phyloP scores from a whole-genome alignment of 1,140 invertebrate species.

The Heliothis subflexa region DNA sequence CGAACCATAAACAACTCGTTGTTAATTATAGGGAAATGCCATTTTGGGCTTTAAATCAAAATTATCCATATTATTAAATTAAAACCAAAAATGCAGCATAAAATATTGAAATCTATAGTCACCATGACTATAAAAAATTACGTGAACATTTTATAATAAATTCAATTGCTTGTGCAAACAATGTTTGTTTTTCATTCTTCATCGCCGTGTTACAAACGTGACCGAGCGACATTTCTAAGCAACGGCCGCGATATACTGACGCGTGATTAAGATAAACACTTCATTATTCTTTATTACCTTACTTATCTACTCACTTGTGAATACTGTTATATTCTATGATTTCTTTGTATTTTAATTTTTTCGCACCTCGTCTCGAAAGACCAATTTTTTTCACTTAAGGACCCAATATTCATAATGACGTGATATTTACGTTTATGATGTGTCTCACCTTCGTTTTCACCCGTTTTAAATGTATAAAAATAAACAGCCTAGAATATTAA shows the following conservation, averaged over 20 bases:
- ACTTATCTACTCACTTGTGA: not conserved
- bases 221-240: conserved; percentile 9
- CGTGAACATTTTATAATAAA: too few species aligned
- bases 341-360: not conserved
- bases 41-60: too few species aligned
- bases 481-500: too few species aligned
- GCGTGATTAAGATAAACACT: conserved; percentile 14
- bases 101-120: too few species aligned
- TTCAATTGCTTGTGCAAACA: not conserved
- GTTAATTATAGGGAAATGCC: too few species aligned
- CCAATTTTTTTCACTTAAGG: not conserved
- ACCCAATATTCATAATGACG: not conserved
- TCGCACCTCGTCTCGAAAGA: too few species aligned
- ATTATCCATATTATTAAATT: too few species aligned
- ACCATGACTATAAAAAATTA: too few species aligned
- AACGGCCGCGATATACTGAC: not conserved
- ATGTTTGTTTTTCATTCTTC: not conserved
- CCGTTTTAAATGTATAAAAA: too few species aligned
- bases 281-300: conserved; percentile 22
- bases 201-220: conserved; percentile 8
- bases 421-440: not conserved
- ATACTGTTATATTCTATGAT: not conserved
- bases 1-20: too few species aligned
- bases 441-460: too few species aligned
- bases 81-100: too few species aligned